Evolutionary conservation across 2,888 invertebrate genomes (phyloP).

Genomic region (Coenonympha arcania): DNA sequence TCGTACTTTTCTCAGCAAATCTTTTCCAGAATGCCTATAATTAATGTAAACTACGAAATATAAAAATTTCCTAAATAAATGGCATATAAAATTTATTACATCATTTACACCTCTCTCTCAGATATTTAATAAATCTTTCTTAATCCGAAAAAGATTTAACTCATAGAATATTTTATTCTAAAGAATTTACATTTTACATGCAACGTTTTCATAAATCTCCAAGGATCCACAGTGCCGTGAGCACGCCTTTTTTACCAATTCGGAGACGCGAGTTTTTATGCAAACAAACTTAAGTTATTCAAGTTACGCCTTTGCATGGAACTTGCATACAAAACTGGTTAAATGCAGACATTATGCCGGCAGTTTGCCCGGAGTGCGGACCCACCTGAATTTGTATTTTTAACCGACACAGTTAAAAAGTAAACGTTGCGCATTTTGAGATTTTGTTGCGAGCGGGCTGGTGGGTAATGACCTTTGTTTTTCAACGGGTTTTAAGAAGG

Average conservation of each 20-base stretch:
- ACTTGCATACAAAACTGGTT: slow-evolving; percentile 60
- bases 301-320: slow-evolving; percentile 63
- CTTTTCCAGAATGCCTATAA: too few relatives aligned
- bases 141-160: not conserved
- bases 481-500: slow-evolving; percentile 6
- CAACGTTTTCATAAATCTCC: slow-evolving; percentile 3
- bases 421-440: slow-evolving; percentile 23
- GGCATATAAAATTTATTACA: too few relatives aligned
- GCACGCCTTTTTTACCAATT: slow-evolving; percentile 51
- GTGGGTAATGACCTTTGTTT: slow-evolving; percentile 14
- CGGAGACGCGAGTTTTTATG: slow-evolving; percentile 69
- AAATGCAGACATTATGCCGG: slow-evolving; percentile 48
- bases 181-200: slow-evolving; percentile 6
- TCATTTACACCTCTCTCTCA: not conserved
- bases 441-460: not conserved
- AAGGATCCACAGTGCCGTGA: slow-evolving; percentile 8
- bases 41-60: too few relatives aligned
- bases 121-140: not conserved
- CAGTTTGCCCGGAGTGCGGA: slow-evolving; percentile 22
- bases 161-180: not conserved
- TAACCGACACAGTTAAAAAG: slow-evolving; percentile 30
- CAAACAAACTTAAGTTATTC: slow-evolving; percentile 70
- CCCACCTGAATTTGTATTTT: slow-evolving; percentile 33
- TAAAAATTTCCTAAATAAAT: too few relatives aligned
- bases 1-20: too few relatives aligned